phyloP scores from a whole-genome alignment of 2,888 invertebrate species.

The Melieria picta region DNA sequence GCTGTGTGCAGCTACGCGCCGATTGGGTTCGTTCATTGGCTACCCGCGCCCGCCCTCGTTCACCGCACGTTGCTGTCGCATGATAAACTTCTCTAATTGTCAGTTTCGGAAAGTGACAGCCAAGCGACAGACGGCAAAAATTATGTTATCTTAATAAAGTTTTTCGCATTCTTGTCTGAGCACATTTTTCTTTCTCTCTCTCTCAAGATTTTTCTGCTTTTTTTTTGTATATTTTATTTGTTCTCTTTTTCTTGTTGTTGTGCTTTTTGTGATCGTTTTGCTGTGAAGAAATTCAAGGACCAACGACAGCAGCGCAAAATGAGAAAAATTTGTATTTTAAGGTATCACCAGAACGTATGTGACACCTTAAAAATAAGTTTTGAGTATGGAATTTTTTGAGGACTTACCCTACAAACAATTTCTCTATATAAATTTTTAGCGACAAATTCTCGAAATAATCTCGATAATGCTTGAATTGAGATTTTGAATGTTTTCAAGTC shows the following conservation, averaged over 20 bases:
- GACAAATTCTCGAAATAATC: no score
- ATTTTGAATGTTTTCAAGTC: no score
- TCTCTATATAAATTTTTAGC: no score
- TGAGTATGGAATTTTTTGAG: background rate
- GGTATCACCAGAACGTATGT: background rate
- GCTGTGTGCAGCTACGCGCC: background rate
- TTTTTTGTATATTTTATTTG: background rate
- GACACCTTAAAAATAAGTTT: background rate
- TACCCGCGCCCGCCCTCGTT: constrained; percentile 24
- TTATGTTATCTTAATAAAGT: constrained; percentile 59
- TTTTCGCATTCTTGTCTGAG: constrained; percentile 32
- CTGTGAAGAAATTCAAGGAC: background rate
- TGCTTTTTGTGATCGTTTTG: background rate
- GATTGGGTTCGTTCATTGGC: background rate
- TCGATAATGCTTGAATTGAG: no score
- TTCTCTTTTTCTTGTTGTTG: background rate
- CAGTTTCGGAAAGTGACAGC: constrained; percentile 56
- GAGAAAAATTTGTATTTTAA: background rate
- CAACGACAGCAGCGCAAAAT: background rate
- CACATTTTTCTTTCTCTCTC: background rate
- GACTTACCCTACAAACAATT: no score
- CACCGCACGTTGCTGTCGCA: constrained; percentile 39
- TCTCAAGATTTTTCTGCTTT: background rate
- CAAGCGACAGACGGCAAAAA: constrained; percentile 54
- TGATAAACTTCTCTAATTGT: constrained; percentile 60